A percentile compares a stretch with the other conserved stretches of the same genome.
phyloP scores from a whole-genome alignment of 2,888 invertebrate species.

The Iselma pallidipennis region DNA sequence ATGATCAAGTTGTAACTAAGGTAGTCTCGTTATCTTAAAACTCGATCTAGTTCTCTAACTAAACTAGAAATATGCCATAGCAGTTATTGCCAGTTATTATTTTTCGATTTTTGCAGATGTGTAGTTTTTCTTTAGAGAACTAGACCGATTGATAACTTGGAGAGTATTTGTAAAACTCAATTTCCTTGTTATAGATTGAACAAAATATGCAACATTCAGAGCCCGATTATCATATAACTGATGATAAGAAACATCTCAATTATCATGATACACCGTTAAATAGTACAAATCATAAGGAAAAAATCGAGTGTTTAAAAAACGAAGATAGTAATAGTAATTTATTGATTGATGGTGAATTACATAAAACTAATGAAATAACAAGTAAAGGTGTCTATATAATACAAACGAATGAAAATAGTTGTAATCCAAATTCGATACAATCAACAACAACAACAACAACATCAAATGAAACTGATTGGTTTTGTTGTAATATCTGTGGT shows the following conservation, averaged over 20 bases:
- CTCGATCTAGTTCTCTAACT: no score
- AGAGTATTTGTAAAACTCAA: no score
- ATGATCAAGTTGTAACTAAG: neutral
- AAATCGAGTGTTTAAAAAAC: conserved; percentile 17
- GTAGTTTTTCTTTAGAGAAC: no score
- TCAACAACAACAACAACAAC: neutral
- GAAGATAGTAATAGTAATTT: conserved; percentile 36
- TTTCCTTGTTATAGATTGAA: no score
- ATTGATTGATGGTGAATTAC: conserved; percentile 33
- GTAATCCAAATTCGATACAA: neutral
- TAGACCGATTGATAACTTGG: no score
- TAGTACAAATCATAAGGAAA: neutral
- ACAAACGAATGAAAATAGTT: neutral
- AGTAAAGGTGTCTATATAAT: conserved; percentile 4
- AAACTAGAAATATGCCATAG: no score
- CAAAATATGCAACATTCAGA: conserved; percentile 2
- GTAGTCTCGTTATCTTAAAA: neutral
- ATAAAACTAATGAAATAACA: conserved; percentile 1
- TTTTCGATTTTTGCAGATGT: no score
- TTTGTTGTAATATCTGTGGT: conserved; percentile 55
- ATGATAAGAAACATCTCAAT: conserved; percentile 11
- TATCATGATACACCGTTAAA: neutral
- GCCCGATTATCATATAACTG: conserved; percentile 6
- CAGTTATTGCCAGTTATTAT: no score
- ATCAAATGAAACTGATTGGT: conserved; percentile 27